phyloP scores from a whole-genome alignment of 2,113 vertebrate species.

The Cyanoliseus patagonus region DNA sequence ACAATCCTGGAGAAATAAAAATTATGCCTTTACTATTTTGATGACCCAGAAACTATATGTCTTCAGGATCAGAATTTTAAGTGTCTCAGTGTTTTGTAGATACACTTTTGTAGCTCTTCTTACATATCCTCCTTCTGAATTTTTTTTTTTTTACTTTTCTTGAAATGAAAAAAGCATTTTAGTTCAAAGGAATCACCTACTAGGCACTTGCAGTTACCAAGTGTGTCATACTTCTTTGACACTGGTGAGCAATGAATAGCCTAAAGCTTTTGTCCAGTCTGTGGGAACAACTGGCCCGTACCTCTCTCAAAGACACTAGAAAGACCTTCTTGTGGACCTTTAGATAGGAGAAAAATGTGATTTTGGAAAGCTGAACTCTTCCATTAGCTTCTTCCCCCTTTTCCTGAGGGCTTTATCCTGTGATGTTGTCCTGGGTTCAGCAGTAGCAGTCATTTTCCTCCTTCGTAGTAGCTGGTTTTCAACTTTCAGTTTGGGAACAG shows the following conservation, averaged over 20 bases:
- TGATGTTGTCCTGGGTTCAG: neutral
- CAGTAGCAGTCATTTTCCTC: too few relatives aligned
- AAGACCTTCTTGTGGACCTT: neutral
- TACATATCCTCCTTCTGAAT: neutral
- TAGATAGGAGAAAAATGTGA: neutral
- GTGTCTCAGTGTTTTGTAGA: neutral
- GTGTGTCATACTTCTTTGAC: neutral
- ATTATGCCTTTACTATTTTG: neutral
- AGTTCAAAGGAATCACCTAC: neutral
- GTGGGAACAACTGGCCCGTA: neutral
- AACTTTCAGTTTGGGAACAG: too few relatives aligned
- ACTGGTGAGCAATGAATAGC: neutral
- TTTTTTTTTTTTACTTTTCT: neutral
- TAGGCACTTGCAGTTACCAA: neutral
- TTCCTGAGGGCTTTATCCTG: neutral
- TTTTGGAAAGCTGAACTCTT: neutral
- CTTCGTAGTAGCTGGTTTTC: too few relatives aligned
- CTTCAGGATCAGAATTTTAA: neutral
- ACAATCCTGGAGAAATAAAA: neutral
- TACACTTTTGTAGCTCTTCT: neutral
- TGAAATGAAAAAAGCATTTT: neutral
- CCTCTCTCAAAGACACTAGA: neutral
- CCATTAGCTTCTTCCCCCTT: neutral
- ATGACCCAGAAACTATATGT: neutral
- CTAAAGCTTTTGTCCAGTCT: neutral